Evolutionary conservation across 2,113 vertebrate genomes (phyloP), one percentile per base, ranked within the genome.

Genomic region (Zosterops japonicus): DNA sequence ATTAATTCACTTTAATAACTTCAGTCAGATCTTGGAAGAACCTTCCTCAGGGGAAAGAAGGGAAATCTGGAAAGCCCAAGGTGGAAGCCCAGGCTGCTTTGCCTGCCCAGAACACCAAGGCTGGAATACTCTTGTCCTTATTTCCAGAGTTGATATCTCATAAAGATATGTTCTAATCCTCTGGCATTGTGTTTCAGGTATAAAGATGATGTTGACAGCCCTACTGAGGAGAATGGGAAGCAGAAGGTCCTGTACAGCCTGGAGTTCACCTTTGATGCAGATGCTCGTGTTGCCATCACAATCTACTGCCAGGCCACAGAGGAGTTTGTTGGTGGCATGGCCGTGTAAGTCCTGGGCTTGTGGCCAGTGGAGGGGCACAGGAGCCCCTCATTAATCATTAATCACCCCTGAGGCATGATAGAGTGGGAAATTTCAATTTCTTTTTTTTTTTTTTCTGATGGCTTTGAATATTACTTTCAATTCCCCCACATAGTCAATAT

Each of bases 231-330:
- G 5, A 98, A 97, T 0, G 98, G 97, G 39, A 99, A 99, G 96
- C 99, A 98, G 57, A 98, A 98, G n/a, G 98, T 99, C 59, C 97
- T 99, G 61, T 99, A 99, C 83, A 98, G 99, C 67, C 98, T 99
- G 95, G 99, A 99, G 96, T 99, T 99, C 97, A 99, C 99, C 20
- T 99, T 99, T 27, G 99, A 99, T 18, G 99, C 99, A 0, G 99
- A 99, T 13, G 99, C 99, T 25, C 98, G 99, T 1, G 99, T 99
- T 76, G 99, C 99, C 89, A 99, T 99, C 97, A 99, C 99, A 10
- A 98, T 99, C 95, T 99, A 99, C 94, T 99, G 99, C 97, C 99
- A 99, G 97, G 99, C 99, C 0, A 98, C 98, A 18, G 99, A 99
- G 92, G 99, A 99, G 95, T 99, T 99, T 94, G 97, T 99, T 56